Base-by-base conservation (phyloP, 1,140 invertebrate species). In the Drosophila lacteicornis region DNA sequence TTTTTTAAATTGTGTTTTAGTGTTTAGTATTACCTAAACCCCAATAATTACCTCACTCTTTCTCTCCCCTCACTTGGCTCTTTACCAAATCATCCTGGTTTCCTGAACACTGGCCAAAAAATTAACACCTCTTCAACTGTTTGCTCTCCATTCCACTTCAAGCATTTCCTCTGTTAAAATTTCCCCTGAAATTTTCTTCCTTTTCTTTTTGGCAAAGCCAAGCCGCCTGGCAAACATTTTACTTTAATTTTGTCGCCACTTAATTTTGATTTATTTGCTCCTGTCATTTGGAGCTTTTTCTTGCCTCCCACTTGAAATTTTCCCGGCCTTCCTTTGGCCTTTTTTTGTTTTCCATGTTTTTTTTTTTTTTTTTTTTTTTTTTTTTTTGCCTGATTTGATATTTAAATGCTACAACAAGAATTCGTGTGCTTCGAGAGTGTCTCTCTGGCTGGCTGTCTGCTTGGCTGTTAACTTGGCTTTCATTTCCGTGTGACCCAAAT, bases 241-340 rank as follows among this genome's bases (percentile, higher is more conserved):
- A 50, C 51, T 59, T 68, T 69, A 69, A 73, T 57, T 73, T 73
- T 59, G 65, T 70, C 46, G 42, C 65, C 70, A 74, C 71, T 71
- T 61, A 75, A 73, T 45, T 75, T 75, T 75, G 50, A 75, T 75
- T 73, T 75, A 73, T 75, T 71, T 75, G 65, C 46, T 36, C 13
- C 47, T 75, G 53, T 58, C 62, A 25, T 43, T 73, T 17, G 15
- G 13, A 12, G 3, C 49, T 33, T 38, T 49, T 68, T n/a, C 30
- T 45, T n/a, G n/a, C 25, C 42, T 43, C 30, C 19, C 25, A 40
- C 19, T 65, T 8, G 17, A 19, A 11, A 61, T 17, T 33, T 63
- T 65, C 4, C 19, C 5, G n/a, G 3, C 7, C 12, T 65, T 60
- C 2, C 40, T 25, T 22, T 27, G 13, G n/a, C 33, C 13, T 19